phyloP scores from a whole-genome alignment of 2,888 invertebrate genomes.

The Mechanitis mazaeus region DNA sequence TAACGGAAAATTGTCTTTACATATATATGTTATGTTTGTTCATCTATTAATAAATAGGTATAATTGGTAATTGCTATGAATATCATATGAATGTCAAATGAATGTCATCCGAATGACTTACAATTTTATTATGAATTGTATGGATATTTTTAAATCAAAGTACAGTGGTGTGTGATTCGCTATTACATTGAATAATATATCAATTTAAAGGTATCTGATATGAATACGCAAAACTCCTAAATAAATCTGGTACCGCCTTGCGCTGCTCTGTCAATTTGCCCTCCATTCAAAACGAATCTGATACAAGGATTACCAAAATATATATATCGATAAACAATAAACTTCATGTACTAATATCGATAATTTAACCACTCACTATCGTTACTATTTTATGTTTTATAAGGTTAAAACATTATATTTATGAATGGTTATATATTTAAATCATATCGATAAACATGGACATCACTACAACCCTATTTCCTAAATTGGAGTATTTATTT shows the following conservation, averaged over 20 bases:
- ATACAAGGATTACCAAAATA: constrained; percentile 34
- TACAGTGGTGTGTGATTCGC: constrained; percentile 35
- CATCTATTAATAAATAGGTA: no score
- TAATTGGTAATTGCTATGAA: no score
- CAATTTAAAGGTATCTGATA: constrained; percentile 43
- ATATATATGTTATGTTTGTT: no score
- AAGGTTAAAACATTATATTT: not conserved
- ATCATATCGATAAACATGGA: not conserved
- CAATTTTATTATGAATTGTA: constrained; percentile 5
- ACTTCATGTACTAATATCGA: no score
- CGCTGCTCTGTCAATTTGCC: constrained; percentile 63
- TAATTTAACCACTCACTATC: no score
- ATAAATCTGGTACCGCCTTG: constrained; percentile 59
- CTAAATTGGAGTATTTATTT: constrained; percentile 62
- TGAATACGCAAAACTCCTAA: constrained; percentile 66
- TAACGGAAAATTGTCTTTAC: no score
- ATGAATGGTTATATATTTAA: not conserved
- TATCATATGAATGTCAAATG: no score
- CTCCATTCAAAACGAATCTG: constrained; percentile 56
- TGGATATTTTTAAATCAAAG: constrained; percentile 14
- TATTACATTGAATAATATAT: constrained; percentile 34
- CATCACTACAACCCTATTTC: not conserved
- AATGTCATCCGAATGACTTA: no score
- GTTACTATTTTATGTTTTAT: not conserved
- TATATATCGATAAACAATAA: no score